These are phyloP conservation scores for Psilanteris sp. DNA, from an alignment of 1,140 invertebrate species.

Conservation along the genomic window DNA sequence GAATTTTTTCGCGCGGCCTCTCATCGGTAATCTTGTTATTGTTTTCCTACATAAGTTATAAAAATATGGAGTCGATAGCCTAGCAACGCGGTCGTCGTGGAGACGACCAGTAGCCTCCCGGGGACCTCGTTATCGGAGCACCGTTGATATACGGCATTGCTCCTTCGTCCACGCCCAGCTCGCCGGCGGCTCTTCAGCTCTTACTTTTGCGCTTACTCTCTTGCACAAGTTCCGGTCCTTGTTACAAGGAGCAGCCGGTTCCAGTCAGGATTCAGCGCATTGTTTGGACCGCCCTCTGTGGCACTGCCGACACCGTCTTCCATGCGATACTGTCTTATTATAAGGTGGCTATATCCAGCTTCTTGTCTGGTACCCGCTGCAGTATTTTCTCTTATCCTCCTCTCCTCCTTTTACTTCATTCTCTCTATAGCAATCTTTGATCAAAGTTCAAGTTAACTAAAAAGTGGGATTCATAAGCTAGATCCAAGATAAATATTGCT, in stretches of 20 bases:
- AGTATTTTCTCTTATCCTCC: slow-evolving; percentile 21
- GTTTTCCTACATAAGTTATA: slow-evolving; percentile 58
- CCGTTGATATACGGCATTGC: slow-evolving; percentile 70
- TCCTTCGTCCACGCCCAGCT: slow-evolving; percentile 72
- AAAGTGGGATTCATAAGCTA: slow-evolving; percentile 40
- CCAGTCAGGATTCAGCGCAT: slow-evolving; percentile 66
- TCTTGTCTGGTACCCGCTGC: slow-evolving; percentile 57
- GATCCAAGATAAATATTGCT: slow-evolving; percentile 21
- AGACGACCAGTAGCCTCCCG: slow-evolving; percentile 65
- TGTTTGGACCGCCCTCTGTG: slow-evolving; percentile 67
- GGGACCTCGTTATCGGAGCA: slow-evolving; percentile 75
- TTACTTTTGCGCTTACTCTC: slow-evolving; percentile 51
- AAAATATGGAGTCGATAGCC: slow-evolving; percentile 55
- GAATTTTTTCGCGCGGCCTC: slow-evolving; percentile 26
- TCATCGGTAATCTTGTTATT: slow-evolving; percentile 39
- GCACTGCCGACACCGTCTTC: slow-evolving; percentile 63
- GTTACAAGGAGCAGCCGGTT: slow-evolving; percentile 65
- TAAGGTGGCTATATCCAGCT: slow-evolving; percentile 66
- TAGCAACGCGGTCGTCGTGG: slow-evolving; percentile 41
- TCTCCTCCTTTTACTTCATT: slow-evolving; percentile 1
- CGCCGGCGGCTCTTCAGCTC: slow-evolving; percentile 61
- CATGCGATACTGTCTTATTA: slow-evolving; percentile 67
- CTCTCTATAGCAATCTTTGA: slow-evolving; percentile 21
- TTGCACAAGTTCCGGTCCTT: slow-evolving; percentile 66
- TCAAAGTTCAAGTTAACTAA: slow-evolving; percentile 51